Conservation (phyloP, 1,140 invertebrate species). For the Trissolcus basalis region DNA sequence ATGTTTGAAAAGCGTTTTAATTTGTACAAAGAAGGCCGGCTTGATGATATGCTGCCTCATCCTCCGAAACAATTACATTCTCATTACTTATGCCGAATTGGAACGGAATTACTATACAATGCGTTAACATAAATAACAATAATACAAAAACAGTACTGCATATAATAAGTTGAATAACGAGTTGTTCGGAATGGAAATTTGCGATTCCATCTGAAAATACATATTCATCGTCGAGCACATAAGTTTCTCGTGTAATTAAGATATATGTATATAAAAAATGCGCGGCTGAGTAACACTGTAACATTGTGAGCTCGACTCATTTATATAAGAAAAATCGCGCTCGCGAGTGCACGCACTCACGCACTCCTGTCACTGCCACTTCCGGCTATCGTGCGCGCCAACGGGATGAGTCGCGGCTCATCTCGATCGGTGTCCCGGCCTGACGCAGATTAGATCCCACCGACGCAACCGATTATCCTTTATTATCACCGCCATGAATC, state of each 20-base stretch:
- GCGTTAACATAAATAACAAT: conserved; percentile 58
- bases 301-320: conserved; percentile 30
- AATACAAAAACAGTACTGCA: conserved; percentile 53
- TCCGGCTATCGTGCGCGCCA: conserved; percentile 55
- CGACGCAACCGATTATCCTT: conserved; percentile 58
- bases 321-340: conserved; percentile 39
- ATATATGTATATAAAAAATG: conserved; percentile 49
- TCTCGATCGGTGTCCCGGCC: conserved; percentile 39
- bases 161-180: conserved; percentile 58
- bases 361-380: conserved; percentile 53
- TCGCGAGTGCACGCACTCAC: conserved; percentile 56
- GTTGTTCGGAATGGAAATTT: conserved; percentile 40
- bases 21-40: conserved; percentile 24
- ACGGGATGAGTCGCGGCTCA: conserved; percentile 24
- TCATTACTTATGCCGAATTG: conserved; percentile 52
- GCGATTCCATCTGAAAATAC: conserved; percentile 55
- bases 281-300: conserved; percentile 49
- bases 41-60: conserved; percentile 37
- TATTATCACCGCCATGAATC: conserved; percentile 34
- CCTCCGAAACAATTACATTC: conserved; percentile 49
- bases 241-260: conserved; percentile 57
- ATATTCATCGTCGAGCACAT: conserved; percentile 49
- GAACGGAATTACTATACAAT: conserved; percentile 53
- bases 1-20: conserved; percentile 23
- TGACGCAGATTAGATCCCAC: conserved; percentile 54